phyloP scores from a whole-genome alignment of 2,113 vertebrate species.

The Dendropsophus ebraccatus region DNA sequence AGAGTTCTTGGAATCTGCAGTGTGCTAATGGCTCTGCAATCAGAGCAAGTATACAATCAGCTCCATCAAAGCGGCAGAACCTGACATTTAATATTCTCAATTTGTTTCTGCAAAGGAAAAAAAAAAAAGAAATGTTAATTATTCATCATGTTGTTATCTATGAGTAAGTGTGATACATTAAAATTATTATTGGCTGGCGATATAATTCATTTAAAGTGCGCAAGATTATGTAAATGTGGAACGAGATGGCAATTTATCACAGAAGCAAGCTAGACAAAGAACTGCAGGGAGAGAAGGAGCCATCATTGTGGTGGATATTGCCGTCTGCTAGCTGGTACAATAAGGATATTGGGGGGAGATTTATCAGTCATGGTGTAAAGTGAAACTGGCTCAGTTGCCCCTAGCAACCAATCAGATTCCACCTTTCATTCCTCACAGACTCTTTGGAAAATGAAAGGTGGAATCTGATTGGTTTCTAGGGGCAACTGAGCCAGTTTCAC shows the following conservation, averaged over 20 bases:
- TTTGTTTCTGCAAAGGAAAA: not conserved
- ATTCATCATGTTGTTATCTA: conserved; percentile 3
- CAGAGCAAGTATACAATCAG: not conserved
- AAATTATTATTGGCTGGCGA: not conserved
- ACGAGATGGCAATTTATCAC: not conserved
- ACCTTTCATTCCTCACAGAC: too few species aligned
- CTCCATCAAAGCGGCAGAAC: not conserved
- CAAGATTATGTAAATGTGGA: conserved; percentile 21
- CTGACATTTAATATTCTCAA: conserved; percentile 22
- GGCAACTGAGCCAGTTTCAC: too few species aligned
- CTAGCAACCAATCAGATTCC: too few species aligned
- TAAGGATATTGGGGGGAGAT: too few species aligned
- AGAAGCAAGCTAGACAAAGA: not conserved
- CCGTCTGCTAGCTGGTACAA: not conserved
- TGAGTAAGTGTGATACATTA: conserved; percentile 13
- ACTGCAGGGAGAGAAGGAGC: not conserved
- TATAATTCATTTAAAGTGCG: not conserved
- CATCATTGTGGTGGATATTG: not conserved
- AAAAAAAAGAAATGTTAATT: conserved; percentile 3
- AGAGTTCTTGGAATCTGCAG: not conserved
- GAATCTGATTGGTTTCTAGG: too few species aligned
- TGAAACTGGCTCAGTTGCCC: too few species aligned
- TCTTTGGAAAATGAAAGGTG: too few species aligned
- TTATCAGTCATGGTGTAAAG: too few species aligned
- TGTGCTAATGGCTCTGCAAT: not conserved